phyloP scores from a whole-genome alignment of 64 coral and sea anemone genomes.

The Montipora foliosa region DNA sequence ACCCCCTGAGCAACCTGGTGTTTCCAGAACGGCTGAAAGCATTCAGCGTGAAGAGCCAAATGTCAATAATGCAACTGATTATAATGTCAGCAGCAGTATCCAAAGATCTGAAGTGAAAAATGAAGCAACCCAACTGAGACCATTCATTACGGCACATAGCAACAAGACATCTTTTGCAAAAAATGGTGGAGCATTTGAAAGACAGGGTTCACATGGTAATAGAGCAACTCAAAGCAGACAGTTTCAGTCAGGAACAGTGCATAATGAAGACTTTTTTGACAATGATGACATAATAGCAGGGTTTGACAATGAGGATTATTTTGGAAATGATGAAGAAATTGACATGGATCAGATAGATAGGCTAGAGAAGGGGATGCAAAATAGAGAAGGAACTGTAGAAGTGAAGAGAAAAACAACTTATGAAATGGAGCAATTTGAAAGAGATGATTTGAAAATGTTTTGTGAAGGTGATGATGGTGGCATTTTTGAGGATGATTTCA shows the following conservation, averaged over 20 bases:
- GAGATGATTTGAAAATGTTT: neutral
- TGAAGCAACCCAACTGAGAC: neutral
- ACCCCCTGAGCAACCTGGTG: constrained; percentile 1
- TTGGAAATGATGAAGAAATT: constrained; percentile 48
- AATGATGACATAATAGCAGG: constrained; percentile 55
- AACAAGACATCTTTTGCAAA: neutral
- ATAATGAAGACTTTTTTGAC: constrained; percentile 21
- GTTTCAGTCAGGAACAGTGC: neutral
- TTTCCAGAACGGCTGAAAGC: constrained; percentile 5
- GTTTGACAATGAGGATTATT: constrained; percentile 38
- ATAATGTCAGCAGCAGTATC: neutral
- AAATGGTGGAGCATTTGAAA: neutral
- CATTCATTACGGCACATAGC: neutral
- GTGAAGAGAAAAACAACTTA: neutral
- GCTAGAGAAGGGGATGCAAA: constrained; percentile 33
- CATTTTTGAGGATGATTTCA: constrained; percentile 53
- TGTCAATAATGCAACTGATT: neutral
- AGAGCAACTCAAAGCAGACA: neutral
- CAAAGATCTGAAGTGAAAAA: constrained; percentile 2
- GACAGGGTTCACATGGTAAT: neutral
- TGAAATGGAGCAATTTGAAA: neutral
- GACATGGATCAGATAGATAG: constrained; percentile 60
- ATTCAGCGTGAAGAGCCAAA: neutral
- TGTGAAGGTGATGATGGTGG: constrained; percentile 38
- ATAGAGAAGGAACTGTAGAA: neutral